Conservation (phyloP, 2,113 vertebrate species). For the Aramus guarauna region DNA sequence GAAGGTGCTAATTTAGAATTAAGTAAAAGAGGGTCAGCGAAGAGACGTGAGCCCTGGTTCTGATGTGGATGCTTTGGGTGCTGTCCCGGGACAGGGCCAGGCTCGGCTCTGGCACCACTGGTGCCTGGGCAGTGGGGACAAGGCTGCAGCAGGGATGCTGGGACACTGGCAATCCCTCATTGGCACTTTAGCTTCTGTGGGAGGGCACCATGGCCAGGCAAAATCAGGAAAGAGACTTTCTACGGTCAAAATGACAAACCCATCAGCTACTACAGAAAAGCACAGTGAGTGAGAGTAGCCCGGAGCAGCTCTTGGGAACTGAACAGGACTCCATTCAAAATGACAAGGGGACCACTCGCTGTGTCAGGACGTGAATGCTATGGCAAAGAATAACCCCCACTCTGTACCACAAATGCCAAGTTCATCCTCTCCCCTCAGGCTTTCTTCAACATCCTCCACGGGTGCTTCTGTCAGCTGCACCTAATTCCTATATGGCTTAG, state of each 20-base stretch:
- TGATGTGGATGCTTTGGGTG: not conserved
- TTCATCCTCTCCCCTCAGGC: not conserved
- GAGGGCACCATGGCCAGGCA: rapidly evolving
- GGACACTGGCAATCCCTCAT: not conserved
- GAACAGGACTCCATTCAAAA: not conserved
- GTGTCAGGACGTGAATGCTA: not conserved
- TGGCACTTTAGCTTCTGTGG: rapidly evolving
- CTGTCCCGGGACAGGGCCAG: not conserved
- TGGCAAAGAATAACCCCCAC: not conserved
- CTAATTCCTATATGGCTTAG: not conserved
- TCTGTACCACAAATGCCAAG: not conserved
- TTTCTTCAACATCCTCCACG: not conserved
- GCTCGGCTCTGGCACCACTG: rapidly evolving
- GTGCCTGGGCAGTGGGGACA: not conserved
- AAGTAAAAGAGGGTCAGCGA: not conserved
- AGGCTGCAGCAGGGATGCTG: not conserved
- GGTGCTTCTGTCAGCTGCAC: not conserved
- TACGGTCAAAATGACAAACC: not conserved
- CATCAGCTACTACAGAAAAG: not conserved
- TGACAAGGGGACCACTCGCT: not conserved
- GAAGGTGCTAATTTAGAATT: not conserved
- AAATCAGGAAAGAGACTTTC: not conserved
- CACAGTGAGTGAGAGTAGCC: rapidly evolving
- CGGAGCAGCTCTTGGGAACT: not conserved
- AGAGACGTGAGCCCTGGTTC: not conserved